phyloP scores from a whole-genome alignment of 23 tunicate species.

The Aplidium turbinatum region DNA sequence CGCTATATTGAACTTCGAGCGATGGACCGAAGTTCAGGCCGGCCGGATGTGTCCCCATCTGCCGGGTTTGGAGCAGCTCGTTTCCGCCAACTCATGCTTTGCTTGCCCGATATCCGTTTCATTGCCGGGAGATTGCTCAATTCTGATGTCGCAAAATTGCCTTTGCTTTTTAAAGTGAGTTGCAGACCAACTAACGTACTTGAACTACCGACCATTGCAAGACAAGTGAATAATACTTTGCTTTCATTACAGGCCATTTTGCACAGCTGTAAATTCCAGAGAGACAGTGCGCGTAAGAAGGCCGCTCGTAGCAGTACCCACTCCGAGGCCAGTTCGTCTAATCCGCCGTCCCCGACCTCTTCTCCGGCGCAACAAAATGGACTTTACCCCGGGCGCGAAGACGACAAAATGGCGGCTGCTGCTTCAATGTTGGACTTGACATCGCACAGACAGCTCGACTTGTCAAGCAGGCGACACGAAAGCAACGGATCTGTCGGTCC shows the following conservation, averaged over 20 bases:
- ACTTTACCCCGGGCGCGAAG: conserved; percentile 20
- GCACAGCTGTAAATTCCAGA: conserved; percentile 80
- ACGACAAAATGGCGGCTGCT: conserved; percentile 72
- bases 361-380: conserved; percentile 15
- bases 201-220: not conserved
- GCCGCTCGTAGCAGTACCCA: conserved; percentile 15
- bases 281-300: conserved; percentile 43
- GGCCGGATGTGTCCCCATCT: not conserved
- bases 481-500: conserved; percentile 52
- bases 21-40: conserved; percentile 57
- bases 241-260: conserved; percentile 69
- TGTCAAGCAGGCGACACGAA: not conserved
- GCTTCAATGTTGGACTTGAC: conserved; percentile 53
- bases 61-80: conserved; percentile 48
- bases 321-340: not conserved
- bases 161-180: conserved; percentile 73
- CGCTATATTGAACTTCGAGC: conserved; percentile 62
- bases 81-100: conserved; percentile 79
- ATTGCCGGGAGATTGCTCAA: conserved; percentile 78
- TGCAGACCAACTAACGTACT: not conserved
- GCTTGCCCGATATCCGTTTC: conserved; percentile 76
- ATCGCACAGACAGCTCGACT: conserved; percentile 13
- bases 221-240: not conserved
- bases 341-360: conserved; percentile 59
- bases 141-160: conserved; percentile 62